Base-by-base conservation (phyloP, 2,113 vertebrate genomes). In the Scopus umbretta region DNA sequence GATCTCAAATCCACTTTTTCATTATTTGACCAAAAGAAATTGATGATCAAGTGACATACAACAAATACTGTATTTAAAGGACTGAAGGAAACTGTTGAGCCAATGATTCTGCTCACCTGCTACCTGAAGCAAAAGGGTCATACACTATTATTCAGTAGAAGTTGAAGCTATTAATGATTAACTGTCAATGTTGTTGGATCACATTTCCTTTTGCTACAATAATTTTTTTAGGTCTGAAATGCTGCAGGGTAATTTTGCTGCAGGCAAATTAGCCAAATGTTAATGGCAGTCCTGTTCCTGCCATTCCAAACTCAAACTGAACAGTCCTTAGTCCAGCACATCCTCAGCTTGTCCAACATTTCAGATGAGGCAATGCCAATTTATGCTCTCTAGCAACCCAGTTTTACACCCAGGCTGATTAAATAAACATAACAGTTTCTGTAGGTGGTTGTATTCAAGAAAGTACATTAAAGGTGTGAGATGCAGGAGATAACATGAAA, bases 391-490 rank as follows among this genome's bases (percentile, higher is more conserved):
- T 78, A 53, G 50, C 11, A 63, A 80, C 71, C n/a, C 30, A 21
- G 32, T 47, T 70, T 86, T 88, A 47, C 30, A 84, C n/a, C 21
- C 19, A 55, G 42, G 26, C 16, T 92, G 74, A 88, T 74, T 88
- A 90, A 96, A 93, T 88, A 94, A 96, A 88, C 63, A 66, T 76
- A 88, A 61, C 52, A 59, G 29, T 86, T 90, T 92, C 85, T 80
- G 68, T 75, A 67, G 68, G 47, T 84, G 67, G 67, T 63, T 95
- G 55, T 78, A 74, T 73, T 88, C 61, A 74, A 62, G 90, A 78
- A 92, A 86, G 75, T 14, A 82, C 71, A 83, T 92, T 89, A 92
- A 96, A 95, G 80, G 53, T 86, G 22, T 66, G 70, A 73, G 53
- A 94, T 53, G 49, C 32, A 82, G 79, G 66, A 92, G 58, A 80